These are phyloP conservation scores for Ptychochromis oligacanthus DNA, from an alignment of 2,113 vertebrate genomes.

Conservation along the genomic window DNA sequence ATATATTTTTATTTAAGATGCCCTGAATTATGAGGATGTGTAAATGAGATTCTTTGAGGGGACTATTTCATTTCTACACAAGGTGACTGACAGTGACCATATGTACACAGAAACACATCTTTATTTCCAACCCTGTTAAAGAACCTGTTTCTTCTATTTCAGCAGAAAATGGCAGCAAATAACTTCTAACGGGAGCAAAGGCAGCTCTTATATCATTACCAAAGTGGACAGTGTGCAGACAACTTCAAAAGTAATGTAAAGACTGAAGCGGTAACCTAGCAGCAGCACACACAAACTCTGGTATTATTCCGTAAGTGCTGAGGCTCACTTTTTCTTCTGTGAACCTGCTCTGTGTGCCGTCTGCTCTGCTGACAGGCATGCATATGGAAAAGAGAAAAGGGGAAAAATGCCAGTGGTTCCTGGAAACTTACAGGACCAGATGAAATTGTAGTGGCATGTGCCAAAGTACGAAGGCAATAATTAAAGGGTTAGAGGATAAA, in stretches of 20 bases:
- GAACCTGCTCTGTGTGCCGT: slow-evolving; percentile 33
- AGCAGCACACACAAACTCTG: slow-evolving; percentile 60
- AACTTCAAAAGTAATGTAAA: slow-evolving; percentile 33
- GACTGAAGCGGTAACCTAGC: slow-evolving; percentile 58
- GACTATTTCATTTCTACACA: slow-evolving; percentile 12
- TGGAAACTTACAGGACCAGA: slow-evolving; percentile 58
- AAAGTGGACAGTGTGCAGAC: slow-evolving; percentile 40
- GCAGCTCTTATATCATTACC: not conserved
- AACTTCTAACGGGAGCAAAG: not conserved
- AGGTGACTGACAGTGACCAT: slow-evolving; percentile 21
- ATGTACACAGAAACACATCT: not conserved
- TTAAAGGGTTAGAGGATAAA: slow-evolving; percentile 59
- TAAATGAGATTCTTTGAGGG: slow-evolving; percentile 19
- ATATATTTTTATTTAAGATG: not conserved
- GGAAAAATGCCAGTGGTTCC: slow-evolving; percentile 50
- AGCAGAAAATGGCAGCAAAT: slow-evolving; percentile 18
- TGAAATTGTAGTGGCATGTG: slow-evolving; percentile 57
- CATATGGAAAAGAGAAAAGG: slow-evolving; percentile 36
- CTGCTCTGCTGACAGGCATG: slow-evolving; percentile 46
- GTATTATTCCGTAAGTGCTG: slow-evolving; percentile 23
- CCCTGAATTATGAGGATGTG: not conserved
- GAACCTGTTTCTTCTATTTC: not conserved
- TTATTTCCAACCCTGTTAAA: not conserved
- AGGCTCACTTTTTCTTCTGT: slow-evolving; percentile 10
- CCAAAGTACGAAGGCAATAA: slow-evolving; percentile 55